A percentile compares a stretch with the other conserved stretches of the same genome.
Evolutionary conservation across 2,797 vertebrate species (phyloP).

Genomic region (Sebastiscus albofasciatus): DNA sequence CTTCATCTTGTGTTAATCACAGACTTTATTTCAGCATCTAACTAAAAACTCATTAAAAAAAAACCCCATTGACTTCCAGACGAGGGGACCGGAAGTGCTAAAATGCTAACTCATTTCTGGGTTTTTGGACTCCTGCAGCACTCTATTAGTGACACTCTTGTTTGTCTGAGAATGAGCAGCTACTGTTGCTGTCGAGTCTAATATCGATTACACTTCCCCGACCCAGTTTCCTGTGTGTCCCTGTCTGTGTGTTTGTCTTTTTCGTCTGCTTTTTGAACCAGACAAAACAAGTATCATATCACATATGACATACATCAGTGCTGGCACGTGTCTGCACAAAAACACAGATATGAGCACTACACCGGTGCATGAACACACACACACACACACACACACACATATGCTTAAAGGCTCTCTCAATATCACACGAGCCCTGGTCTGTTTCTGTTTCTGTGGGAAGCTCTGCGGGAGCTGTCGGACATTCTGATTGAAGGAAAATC

Average conservation of each 20-base stretch:
- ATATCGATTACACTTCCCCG: slow-evolving; percentile 44
- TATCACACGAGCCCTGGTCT: slow-evolving; percentile 29
- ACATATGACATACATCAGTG: not conserved
- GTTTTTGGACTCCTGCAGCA: too few relatives aligned
- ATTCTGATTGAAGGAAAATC: slow-evolving; percentile 62
- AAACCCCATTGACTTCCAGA: too few relatives aligned
- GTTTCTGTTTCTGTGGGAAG: slow-evolving; percentile 37
- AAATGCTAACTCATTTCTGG: too few relatives aligned
- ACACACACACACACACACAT: not conserved
- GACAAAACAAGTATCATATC: slow-evolving; percentile 5
- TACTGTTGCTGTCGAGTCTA: slow-evolving; percentile 14
- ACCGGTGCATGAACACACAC: not conserved
- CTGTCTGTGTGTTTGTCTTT: not conserved
- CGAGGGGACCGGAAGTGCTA: too few relatives aligned
- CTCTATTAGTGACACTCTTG: not conserved
- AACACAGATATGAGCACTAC: not conserved
- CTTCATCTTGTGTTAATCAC: too few relatives aligned
- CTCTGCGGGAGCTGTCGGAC: slow-evolving; percentile 52
- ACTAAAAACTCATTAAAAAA: too few relatives aligned
- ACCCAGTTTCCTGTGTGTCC: slow-evolving; percentile 19
- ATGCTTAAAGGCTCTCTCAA: not conserved
- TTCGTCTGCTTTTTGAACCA: slow-evolving; percentile 8
- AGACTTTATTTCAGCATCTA: too few relatives aligned
- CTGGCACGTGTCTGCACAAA: not conserved
- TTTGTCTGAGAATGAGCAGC: slow-evolving; percentile 1